Evolutionary conservation across 2,888 invertebrate genomes (phyloP).

Genomic region (Barypeithes pellucidus): DNA sequence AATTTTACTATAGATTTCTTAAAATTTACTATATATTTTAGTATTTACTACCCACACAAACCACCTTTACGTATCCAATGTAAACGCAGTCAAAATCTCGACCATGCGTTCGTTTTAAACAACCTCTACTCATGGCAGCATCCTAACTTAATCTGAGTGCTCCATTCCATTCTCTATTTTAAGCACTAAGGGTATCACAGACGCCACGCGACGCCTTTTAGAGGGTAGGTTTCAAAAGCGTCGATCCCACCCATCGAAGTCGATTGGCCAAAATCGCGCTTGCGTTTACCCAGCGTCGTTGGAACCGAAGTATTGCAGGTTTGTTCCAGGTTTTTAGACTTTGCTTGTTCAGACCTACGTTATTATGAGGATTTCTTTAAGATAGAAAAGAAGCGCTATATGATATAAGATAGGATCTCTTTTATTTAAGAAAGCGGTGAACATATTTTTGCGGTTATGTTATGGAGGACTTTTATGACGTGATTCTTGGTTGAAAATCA

Average conservation of each 20-base stretch:
- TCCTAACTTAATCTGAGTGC: slow-evolving; percentile 42
- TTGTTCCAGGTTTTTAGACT: background rate
- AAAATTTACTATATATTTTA: no score
- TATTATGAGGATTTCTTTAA: background rate
- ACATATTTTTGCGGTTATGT: background rate
- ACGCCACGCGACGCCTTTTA: slow-evolving; percentile 50
- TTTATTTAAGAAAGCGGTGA: background rate
- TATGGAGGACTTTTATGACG: background rate
- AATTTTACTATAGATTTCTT: no score
- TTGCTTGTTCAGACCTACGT: background rate
- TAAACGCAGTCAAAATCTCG: slow-evolving; percentile 12
- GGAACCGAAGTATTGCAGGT: background rate
- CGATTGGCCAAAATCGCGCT: slow-evolving; percentile 41
- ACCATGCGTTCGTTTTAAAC: background rate
- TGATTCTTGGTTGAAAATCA: slow-evolving; percentile 6
- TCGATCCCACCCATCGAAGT: slow-evolving; percentile 29
- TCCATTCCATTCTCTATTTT: slow-evolving; percentile 41
- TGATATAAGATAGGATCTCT: no score
- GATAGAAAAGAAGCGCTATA: no score
- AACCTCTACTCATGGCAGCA: slow-evolving; percentile 22
- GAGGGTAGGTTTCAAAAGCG: slow-evolving; percentile 27
- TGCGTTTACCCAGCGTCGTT: slow-evolving; percentile 19
- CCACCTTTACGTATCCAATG: background rate
- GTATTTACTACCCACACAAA: slow-evolving; percentile 22
- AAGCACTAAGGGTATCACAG: slow-evolving; percentile 38